Evolutionary conservation across 1,140 invertebrate genomes (phyloP).

Genomic region (Zaprionus vittiger): DNA sequence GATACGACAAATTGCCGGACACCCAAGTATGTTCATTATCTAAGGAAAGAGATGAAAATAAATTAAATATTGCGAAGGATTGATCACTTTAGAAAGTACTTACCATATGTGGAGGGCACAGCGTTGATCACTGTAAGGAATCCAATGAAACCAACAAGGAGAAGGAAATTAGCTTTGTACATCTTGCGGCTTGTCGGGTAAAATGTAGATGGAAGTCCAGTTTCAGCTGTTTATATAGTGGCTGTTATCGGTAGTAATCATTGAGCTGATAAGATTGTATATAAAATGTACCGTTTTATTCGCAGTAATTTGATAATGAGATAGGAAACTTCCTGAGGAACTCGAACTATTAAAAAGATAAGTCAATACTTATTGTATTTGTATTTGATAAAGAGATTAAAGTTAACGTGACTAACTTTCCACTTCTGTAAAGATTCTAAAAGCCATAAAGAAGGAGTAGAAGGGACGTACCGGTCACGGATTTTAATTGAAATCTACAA

Average conservation of each 20-base stretch:
- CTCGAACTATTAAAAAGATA: background rate
- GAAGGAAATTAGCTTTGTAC: background rate
- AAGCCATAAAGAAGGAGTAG: too few species aligned
- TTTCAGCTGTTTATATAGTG: background rate
- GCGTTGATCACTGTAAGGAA: constrained; percentile 1
- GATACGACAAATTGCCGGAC: constrained; percentile 7
- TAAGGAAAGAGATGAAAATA: background rate
- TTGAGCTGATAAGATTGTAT: background rate
- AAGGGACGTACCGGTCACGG: too few species aligned
- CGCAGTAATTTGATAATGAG: background rate
- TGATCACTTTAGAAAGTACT: background rate
- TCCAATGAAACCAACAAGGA: background rate
- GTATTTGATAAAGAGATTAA: background rate
- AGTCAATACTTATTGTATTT: background rate
- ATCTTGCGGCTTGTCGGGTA: background rate
- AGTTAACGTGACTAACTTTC: background rate
- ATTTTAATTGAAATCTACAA: too few species aligned
- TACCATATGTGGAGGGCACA: constrained; percentile 16
- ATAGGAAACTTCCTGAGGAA: background rate
- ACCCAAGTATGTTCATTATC: constrained; percentile 19
- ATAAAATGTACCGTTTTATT: background rate
- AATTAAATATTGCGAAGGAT: background rate
- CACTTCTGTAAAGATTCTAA: background rate
- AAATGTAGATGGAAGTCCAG: background rate
- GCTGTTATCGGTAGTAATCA: background rate